These are phyloP conservation scores for Antheraea pernyi DNA, from an alignment of 1,140 invertebrate species.

Conservation along the genomic window DNA sequence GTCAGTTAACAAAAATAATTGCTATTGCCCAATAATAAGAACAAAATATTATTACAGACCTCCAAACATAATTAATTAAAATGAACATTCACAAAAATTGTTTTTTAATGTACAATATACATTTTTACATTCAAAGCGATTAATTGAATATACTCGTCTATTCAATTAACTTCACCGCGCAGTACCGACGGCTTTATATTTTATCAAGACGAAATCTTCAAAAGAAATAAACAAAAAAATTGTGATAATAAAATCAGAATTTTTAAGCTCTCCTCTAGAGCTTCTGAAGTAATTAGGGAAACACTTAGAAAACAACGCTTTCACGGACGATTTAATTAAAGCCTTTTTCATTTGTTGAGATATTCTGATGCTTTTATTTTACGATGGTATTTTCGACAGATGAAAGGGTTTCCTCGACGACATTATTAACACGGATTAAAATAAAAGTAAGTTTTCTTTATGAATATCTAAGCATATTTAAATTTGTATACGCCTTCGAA, in stretches of 20 bases:
- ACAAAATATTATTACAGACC: neutral
- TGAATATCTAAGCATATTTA: too few relatives aligned
- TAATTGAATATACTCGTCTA: too few relatives aligned
- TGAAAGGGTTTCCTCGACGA: neutral
- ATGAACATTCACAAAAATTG: neutral
- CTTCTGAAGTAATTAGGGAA: slow-evolving; percentile 23
- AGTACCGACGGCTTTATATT: neutral
- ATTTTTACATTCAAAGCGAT: neutral
- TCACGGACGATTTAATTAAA: slow-evolving; percentile 18
- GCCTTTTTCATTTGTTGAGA: slow-evolving; percentile 21
- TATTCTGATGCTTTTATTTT: slow-evolving; percentile 8
- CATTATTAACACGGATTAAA: neutral
- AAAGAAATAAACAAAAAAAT: slow-evolving; percentile 4
- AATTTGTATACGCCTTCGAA: too few relatives aligned
- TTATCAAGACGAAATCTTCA: neutral
- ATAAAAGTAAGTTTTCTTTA: neutral
- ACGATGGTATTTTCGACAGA: neutral
- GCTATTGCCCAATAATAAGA: too few relatives aligned
- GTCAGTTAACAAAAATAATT: too few relatives aligned
- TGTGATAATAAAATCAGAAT: slow-evolving; percentile 18
- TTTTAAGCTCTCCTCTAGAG: slow-evolving; percentile 17
- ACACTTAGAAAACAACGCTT: slow-evolving; percentile 22
- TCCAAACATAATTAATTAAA: neutral
- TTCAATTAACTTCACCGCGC: neutral
- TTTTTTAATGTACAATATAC: neutral